Base-by-base conservation (phyloP, 2,113 vertebrate genomes). In the Mystacornis crossleyi region DNA sequence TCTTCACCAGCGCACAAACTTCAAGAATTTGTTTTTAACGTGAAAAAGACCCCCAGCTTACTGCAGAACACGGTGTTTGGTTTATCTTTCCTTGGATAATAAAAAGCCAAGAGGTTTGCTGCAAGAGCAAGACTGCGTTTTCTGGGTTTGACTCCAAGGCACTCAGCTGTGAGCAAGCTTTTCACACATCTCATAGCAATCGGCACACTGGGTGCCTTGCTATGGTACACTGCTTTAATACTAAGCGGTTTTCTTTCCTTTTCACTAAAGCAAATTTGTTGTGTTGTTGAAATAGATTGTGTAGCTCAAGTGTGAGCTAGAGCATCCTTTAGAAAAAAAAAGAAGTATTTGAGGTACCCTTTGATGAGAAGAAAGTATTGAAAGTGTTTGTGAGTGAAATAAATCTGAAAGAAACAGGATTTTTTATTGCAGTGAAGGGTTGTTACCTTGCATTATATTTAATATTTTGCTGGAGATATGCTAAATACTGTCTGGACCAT, bases 171-270 rank as follows among this genome's bases (percentile, higher is more conserved):
- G 42, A 94, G 92, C 54, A 48, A 42, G 80, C 54, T 73, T 81
- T 96, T 96, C 92, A 92, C 90, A 94, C 82, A 64, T 82, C 87
- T 82, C 9, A 0, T 36, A 83, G 90, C 93, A 83, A 51, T 94
- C 24, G 4, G 92, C 88, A 87, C 95, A 48, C 64, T 74, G 92
- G 51, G 78, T 94, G 67, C 92, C 82, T 93, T 70, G 93, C 90
- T 79, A 89, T 95, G 95, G 88, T 92, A 93, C 96, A 92, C 43
- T 96, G 95, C 95, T 83, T 89, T 90, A 83, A 66, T 83, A 95
- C 95, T 92, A 86, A 96, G 85, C 92, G 85, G 75, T 90, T 96
- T 95, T 90, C 81, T 94, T 96, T 86, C 71, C 81, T 90, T 91
- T 96, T 94, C 82, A 78, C 67, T 92, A 48, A 43, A 74, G 74